These are phyloP conservation scores for Fragum whitleyi DNA, from an alignment of 2,888 invertebrate species.

Conservation along the genomic window DNA sequence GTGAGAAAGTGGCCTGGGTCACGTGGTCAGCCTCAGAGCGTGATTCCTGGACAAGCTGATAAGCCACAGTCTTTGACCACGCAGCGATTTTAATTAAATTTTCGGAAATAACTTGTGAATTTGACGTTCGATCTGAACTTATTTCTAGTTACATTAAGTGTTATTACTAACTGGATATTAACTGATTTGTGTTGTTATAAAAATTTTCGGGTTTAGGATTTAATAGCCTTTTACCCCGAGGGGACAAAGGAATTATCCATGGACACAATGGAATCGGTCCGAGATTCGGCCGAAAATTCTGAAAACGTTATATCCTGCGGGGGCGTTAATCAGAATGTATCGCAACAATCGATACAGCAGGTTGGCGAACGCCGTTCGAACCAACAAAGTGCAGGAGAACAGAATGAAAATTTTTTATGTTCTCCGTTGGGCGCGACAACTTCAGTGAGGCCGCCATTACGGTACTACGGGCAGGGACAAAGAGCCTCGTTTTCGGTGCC, in stretches of 20 bases:
- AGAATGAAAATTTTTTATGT: not conserved
- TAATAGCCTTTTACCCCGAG: not conserved
- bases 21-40: slow-evolving; percentile 20
- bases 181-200: not conserved
- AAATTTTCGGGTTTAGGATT: not conserved
- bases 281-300: not conserved
- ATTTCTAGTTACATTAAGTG: not conserved
- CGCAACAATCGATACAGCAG: not conserved
- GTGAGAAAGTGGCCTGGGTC: slow-evolving; percentile 15
- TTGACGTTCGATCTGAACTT: not conserved
- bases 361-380: not conserved
- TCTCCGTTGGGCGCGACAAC: not conserved
- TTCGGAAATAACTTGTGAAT: not conserved
- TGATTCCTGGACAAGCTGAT: slow-evolving; percentile 11
- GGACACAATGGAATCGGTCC: not conserved
- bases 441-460: not conserved
- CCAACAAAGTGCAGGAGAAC: not conserved
- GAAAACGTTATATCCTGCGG: not conserved
- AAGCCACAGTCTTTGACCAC: slow-evolving; percentile 12
- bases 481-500: not conserved
- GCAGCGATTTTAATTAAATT: not conserved
- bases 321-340: not conserved
- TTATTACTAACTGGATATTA: not conserved
- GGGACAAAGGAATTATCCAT: not conserved
- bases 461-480: not conserved